These are phyloP conservation scores for Hapalemur alaotrensis DNA, from an alignment of 2,797 vertebrate species.

Conservation along the genomic window DNA sequence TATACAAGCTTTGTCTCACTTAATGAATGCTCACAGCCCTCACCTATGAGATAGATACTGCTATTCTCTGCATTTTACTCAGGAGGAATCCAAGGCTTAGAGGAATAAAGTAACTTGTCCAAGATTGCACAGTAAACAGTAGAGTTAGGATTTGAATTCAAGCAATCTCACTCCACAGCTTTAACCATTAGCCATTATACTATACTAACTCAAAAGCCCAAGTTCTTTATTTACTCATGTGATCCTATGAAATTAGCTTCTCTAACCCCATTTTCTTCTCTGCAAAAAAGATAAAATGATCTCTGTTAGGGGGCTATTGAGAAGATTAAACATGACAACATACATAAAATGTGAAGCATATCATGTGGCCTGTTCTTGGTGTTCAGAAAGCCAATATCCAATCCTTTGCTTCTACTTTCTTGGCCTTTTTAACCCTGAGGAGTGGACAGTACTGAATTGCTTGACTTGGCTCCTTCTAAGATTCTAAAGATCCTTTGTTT, in stretches of 20 bases:
- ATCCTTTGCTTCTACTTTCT: background rate
- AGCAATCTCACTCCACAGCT: background rate
- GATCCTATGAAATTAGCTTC: background rate
- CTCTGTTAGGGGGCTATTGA: background rate
- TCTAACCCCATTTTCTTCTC: background rate
- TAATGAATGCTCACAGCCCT: background rate
- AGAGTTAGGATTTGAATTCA: background rate
- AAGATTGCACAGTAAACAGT: background rate
- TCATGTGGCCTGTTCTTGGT: background rate
- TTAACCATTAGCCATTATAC: background rate
- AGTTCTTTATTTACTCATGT: background rate
- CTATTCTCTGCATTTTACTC: background rate
- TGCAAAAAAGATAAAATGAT: background rate
- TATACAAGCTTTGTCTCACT: background rate
- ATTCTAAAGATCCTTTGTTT: constrained; percentile 23
- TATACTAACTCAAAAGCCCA: background rate
- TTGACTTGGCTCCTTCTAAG: background rate
- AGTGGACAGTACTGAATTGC: background rate
- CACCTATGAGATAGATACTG: background rate
- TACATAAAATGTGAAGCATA: background rate
- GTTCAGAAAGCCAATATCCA: background rate
- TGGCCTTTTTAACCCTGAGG: background rate
- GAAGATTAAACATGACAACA: background rate
- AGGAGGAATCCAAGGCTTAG: background rate
- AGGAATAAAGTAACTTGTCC: background rate